These are phyloP conservation scores for Drosophila formosana DNA, from an alignment of 2,888 invertebrate genomes.

Conservation along the genomic window DNA sequence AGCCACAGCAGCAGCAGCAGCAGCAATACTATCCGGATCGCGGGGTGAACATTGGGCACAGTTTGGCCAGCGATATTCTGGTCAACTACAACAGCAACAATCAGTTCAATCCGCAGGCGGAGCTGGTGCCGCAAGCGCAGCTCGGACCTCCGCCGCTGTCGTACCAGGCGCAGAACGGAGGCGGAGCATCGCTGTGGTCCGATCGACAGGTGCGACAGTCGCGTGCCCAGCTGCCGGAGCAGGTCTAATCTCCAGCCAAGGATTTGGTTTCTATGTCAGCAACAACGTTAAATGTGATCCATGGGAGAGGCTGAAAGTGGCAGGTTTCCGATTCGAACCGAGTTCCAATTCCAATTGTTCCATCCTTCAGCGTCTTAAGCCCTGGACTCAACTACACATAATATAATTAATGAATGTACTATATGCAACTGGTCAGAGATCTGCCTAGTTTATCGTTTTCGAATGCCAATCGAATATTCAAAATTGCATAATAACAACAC, in stretches of 20 bases:
- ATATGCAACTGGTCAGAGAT: slow-evolving; percentile 41
- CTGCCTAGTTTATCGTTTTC: slow-evolving; percentile 7
- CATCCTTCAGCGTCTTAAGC: slow-evolving; percentile 6
- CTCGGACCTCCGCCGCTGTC: slow-evolving; percentile 68
- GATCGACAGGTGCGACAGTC: slow-evolving; percentile 69
- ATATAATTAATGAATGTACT: slow-evolving; percentile 20
- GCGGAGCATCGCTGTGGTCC: slow-evolving; percentile 61
- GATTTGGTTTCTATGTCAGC: slow-evolving; percentile 19
- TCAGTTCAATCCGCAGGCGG: slow-evolving; percentile 86
- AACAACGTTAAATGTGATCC: slow-evolving; percentile 87
- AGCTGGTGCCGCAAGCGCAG: slow-evolving; percentile 75
- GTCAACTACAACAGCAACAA: slow-evolving; percentile 88
- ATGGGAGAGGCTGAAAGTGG: slow-evolving; percentile 63
- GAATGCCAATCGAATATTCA: slow-evolving; percentile 22
- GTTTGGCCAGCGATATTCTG: slow-evolving; percentile 85
- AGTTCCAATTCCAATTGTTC: slow-evolving; percentile 12
- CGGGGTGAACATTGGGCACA: slow-evolving; percentile 85
- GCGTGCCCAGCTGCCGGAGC: slow-evolving; percentile 71
- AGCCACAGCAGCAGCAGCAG: slow-evolving; percentile 85
- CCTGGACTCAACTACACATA: slow-evolving; percentile 27
- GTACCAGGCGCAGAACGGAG: slow-evolving; percentile 66
- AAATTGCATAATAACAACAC: slow-evolving; percentile 6
- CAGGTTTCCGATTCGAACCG: background rate
- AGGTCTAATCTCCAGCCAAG: slow-evolving; percentile 83
- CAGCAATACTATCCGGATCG: slow-evolving; percentile 87